A percentile compares a stretch with the other conserved stretches of the same genome.
Conservation (phyloP, 2,113 vertebrate species). For the Perca flavescens region DNA sequence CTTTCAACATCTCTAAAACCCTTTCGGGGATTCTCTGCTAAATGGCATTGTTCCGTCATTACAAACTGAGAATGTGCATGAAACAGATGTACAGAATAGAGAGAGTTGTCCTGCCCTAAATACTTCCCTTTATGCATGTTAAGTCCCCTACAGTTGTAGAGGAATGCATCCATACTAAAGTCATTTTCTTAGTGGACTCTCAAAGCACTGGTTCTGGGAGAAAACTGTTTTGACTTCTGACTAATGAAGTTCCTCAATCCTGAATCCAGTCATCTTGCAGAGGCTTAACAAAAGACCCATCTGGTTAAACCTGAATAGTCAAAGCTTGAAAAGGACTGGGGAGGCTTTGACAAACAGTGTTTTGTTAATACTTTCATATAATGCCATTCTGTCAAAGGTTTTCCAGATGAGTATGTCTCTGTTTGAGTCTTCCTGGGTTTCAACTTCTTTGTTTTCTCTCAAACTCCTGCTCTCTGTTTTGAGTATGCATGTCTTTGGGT, state of each 20-base stretch:
- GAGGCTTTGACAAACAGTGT: neutral
- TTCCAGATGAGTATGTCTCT: slow-evolving; percentile 18
- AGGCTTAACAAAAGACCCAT: neutral
- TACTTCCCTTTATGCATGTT: slow-evolving; percentile 47
- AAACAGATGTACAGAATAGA: slow-evolving; percentile 5
- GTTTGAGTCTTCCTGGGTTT: slow-evolving; percentile 33
- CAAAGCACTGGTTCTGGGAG: slow-evolving; percentile 36
- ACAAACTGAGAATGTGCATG: slow-evolving; percentile 46
- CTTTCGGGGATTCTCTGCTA: neutral
- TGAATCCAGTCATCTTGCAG: neutral
- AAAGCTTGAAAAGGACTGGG: neutral
- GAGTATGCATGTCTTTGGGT: slow-evolving; percentile 59
- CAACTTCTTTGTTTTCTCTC: slow-evolving; percentile 44
- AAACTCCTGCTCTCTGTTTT: slow-evolving; percentile 43
- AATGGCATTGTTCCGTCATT: neutral
- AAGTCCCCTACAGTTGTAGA: slow-evolving; percentile 10
- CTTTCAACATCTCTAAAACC: neutral
- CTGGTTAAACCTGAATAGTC: slow-evolving; percentile 16
- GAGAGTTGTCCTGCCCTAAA: slow-evolving; percentile 7
- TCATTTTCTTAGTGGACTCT: slow-evolving; percentile 10
- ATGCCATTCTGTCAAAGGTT: neutral
- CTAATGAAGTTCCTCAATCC: neutral
- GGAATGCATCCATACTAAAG: slow-evolving; percentile 25
- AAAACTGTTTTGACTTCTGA: slow-evolving; percentile 6
- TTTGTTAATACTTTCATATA: no score